Percentiles rank a stretch among this genome's conserved stretches.
phyloP scores from a whole-genome alignment of 2,888 invertebrate genomes.

The Orthosia gothica region DNA sequence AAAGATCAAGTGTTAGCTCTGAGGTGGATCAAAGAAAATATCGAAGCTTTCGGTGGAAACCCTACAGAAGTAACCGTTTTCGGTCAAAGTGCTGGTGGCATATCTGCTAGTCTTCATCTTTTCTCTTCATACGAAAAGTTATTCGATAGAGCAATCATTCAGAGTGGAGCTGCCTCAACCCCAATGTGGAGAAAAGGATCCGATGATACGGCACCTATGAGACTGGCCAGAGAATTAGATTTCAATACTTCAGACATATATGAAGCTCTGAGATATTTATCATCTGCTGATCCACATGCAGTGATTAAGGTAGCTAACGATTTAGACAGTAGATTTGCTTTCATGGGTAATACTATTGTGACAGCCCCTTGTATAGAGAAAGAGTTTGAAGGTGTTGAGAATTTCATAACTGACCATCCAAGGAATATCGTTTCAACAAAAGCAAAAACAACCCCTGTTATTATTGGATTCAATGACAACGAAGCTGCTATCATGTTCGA shows the following conservation, averaged over 20 bases:
- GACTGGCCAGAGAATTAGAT: constrained; percentile 33
- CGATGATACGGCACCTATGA: constrained; percentile 27
- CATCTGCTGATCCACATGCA: constrained; percentile 27
- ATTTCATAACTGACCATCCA: constrained; percentile 44
- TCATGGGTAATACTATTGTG: not conserved
- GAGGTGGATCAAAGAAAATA: constrained; percentile 75
- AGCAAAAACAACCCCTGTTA: constrained; percentile 21
- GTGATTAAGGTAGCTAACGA: constrained; percentile 19
- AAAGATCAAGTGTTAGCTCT: constrained; percentile 73
- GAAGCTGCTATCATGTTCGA: constrained; percentile 24
- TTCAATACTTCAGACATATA: constrained; percentile 40
- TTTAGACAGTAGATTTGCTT: constrained; percentile 4
- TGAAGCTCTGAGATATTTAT: constrained; percentile 40
- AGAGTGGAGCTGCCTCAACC: constrained; percentile 46
- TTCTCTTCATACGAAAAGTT: constrained; percentile 45
- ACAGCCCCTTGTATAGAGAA: constrained; percentile 43
- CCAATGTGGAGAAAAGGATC: constrained; percentile 17
- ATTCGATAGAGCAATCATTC: constrained; percentile 49
- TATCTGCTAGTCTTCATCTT: constrained; percentile 55
- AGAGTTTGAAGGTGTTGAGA: constrained; percentile 38
- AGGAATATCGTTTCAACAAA: constrained; percentile 36
- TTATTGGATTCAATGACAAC: constrained; percentile 48
- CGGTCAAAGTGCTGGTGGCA: constrained; percentile 72
- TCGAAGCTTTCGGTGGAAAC: constrained; percentile 72
- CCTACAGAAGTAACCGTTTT: constrained; percentile 63